phyloP scores from a whole-genome alignment of 2,797 vertebrate species.

The Chelon auratus region DNA sequence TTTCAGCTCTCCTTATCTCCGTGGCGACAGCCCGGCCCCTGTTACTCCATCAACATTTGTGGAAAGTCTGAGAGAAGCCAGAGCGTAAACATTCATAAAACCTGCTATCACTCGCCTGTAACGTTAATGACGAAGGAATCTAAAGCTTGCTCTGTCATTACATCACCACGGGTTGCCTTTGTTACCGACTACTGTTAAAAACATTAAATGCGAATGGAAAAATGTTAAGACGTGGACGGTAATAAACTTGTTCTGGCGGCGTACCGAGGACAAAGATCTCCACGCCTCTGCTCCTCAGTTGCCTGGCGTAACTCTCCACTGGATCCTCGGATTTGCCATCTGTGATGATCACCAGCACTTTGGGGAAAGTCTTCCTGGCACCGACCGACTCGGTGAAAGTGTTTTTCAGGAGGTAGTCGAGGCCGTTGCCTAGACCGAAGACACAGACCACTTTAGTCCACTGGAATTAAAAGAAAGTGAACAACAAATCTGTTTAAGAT shows the following conservation, averaged over 20 bases:
- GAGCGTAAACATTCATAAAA: constrained; percentile 54
- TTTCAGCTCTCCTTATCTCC: constrained; percentile 22
- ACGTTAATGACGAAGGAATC: constrained; percentile 53
- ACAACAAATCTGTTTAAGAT: neutral
- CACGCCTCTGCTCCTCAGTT: constrained; percentile 89
- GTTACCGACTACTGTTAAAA: constrained; percentile 15
- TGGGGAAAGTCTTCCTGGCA: constrained; percentile 91
- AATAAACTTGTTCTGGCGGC: constrained; percentile 46
- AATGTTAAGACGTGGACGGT: constrained; percentile 41
- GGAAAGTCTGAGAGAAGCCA: constrained; percentile 57
- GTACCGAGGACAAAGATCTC: constrained; percentile 96
- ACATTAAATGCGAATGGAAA: constrained; percentile 32
- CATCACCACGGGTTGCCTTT: constrained; percentile 21
- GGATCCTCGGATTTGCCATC: constrained; percentile 92
- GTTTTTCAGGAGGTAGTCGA: constrained; percentile 88
- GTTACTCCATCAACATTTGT: constrained; percentile 26
- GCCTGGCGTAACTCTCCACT: constrained; percentile 88
- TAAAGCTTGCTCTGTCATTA: constrained; percentile 22
- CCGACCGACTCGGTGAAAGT: constrained; percentile 88
- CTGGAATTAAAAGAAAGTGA: neutral
- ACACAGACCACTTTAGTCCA: neutral
- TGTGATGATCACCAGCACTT: constrained; percentile 93
- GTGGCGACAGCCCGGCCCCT: constrained; percentile 39
- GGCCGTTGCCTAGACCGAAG: constrained; percentile 87
- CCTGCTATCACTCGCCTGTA: constrained; percentile 59